A percentile compares a stretch with the other conserved stretches of the same genome.
Conservation (phyloP, 2,113 vertebrate genomes). For the Sander lucioperca region DNA sequence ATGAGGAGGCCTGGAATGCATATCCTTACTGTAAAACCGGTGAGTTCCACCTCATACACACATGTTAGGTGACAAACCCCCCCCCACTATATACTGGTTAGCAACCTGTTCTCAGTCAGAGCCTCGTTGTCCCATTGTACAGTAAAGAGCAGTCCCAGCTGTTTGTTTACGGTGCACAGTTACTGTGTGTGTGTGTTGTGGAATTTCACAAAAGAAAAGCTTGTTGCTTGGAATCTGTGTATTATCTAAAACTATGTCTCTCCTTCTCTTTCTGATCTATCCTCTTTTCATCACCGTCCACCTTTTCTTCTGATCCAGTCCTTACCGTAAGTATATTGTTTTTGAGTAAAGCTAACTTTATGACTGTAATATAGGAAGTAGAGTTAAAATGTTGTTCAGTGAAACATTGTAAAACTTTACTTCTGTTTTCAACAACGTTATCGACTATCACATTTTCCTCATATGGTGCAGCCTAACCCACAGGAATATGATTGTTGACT, state of each 20-base stretch:
- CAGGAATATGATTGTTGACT: neutral
- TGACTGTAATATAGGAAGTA: neutral
- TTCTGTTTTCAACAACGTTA: too few relatives aligned
- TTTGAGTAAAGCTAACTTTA: neutral
- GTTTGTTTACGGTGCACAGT: neutral
- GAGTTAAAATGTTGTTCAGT: neutral
- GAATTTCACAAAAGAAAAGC: neutral
- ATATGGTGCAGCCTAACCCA: too few relatives aligned
- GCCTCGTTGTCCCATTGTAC: neutral
- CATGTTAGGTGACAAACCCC: neutral
- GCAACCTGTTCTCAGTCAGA: neutral
- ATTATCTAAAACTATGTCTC: slow-evolving; percentile 10
- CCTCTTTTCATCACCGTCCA: neutral
- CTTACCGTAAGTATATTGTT: slow-evolving; percentile 71
- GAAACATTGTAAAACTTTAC: too few relatives aligned
- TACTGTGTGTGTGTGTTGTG: neutral
- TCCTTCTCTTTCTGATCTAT: slow-evolving; percentile 33
- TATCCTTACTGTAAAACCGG: slow-evolving; percentile 96
- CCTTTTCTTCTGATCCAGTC: slow-evolving; percentile 56
- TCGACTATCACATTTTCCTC: too few relatives aligned
- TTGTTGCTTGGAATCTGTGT: neutral
- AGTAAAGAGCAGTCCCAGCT: neutral
- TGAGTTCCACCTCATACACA: slow-evolving; percentile 73
- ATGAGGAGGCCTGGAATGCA: slow-evolving; percentile 98
- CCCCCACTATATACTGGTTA: neutral